A percentile compares a stretch with the other conserved stretches of the same genome.
Conservation (phyloP, 2,888 invertebrate genomes). For the Hydrotaea cyrtoneurina region DNA sequence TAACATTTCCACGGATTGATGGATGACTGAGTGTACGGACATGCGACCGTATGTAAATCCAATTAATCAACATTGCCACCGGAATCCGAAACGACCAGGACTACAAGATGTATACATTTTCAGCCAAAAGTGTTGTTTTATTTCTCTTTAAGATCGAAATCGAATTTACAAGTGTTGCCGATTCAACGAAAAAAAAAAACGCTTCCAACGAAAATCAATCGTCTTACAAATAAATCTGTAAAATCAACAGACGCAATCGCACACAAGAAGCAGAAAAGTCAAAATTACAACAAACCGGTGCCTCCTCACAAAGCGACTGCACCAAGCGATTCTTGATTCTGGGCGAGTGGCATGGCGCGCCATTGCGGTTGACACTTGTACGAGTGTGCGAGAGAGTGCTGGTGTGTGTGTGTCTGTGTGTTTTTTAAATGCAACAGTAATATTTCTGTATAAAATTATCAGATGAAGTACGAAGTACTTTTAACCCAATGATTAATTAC, state of each 20-base stretch:
- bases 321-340: background rate
- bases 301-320: slow-evolving; percentile 7
- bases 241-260: background rate
- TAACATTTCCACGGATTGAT: background rate
- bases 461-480: slow-evolving; percentile 55
- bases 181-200: background rate
- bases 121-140: background rate
- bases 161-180: slow-evolving; percentile 55
- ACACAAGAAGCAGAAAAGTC: background rate
- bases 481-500: slow-evolving; percentile 70
- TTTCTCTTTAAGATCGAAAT: slow-evolving; percentile 49
- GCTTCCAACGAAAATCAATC: background rate
- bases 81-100: slow-evolving; percentile 44
- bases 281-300: slow-evolving; percentile 20
- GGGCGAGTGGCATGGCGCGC: background rate
- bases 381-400: too few relatives aligned
- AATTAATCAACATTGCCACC: slow-evolving; percentile 65
- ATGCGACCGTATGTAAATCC: background rate
- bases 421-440: slow-evolving; percentile 49
- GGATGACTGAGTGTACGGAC: background rate
- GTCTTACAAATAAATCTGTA: slow-evolving; percentile 9
- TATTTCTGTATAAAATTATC: slow-evolving; percentile 58
- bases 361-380: slow-evolving; percentile 26
- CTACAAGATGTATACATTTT: slow-evolving; percentile 8
- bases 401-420: background rate